Percentiles rank a stretch among this genome's conserved stretches.
Conservation (phyloP, 2,797 vertebrate genomes). For the Sebastes trivittatus region DNA sequence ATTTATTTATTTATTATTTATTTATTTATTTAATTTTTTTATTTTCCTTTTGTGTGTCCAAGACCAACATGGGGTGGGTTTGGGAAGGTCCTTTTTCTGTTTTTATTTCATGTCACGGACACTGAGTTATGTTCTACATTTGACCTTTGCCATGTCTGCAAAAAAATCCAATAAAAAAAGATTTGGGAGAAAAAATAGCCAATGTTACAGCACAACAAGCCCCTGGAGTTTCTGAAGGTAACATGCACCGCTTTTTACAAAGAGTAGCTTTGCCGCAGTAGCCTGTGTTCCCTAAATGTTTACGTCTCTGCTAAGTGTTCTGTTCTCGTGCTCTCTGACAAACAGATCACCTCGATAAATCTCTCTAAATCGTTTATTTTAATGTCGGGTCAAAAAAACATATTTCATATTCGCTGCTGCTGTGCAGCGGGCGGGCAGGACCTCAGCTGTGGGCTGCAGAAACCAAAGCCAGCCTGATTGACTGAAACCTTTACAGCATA, state of each 20-base stretch:
- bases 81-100: no score
- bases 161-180: no score
- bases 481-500: neutral
- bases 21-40: no score
- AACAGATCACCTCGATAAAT: neutral
- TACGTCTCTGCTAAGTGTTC: slow-evolving; percentile 7
- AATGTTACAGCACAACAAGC: neutral
- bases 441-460: neutral
- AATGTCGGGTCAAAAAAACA: no score
- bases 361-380: neutral
- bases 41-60: no score
- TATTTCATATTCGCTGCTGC: neutral
- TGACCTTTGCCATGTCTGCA: no score
- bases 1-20: no score
- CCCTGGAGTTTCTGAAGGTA: neutral
- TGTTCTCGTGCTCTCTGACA: slow-evolving; percentile 11
- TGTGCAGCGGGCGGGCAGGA: neutral
- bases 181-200: neutral
- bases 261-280: neutral
- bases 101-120: no score
- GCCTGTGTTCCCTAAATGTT: slow-evolving; percentile 15
- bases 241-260: neutral
- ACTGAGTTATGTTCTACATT: no score
- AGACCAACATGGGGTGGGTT: no score
- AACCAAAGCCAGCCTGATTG: neutral